Percentiles rank a stretch among this genome's conserved stretches.
phyloP scores from a whole-genome alignment of 2,797 vertebrate genomes.

The Halcyon badia region DNA sequence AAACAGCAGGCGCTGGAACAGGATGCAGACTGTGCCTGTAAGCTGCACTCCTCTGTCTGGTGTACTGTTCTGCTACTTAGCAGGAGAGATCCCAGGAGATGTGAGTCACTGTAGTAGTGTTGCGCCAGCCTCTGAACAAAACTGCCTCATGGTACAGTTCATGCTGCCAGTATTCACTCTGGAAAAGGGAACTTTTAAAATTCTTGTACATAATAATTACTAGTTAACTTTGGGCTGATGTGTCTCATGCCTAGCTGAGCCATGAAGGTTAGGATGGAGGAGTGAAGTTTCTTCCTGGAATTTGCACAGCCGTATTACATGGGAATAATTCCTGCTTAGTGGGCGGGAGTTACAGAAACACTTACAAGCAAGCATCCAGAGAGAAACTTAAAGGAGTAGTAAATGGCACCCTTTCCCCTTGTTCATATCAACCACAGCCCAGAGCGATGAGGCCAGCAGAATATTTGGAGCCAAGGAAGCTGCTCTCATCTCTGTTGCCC shows the following conservation, averaged over 20 bases:
- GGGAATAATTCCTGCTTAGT: neutral
- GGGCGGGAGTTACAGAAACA: rapidly evolving
- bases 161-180: neutral
- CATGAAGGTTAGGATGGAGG: neutral
- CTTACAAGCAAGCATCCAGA: neutral
- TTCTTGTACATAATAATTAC: neutral
- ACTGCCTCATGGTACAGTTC: neutral
- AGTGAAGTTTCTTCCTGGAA: neutral
- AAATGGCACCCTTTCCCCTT: neutral
- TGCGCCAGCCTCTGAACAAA: neutral
- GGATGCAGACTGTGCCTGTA: neutral
- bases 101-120: neutral
- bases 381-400: neutral
- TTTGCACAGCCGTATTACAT: neutral
- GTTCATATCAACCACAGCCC: neutral
- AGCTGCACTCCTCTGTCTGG: neutral
- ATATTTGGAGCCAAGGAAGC: neutral
- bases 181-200: neutral
- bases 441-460: neutral
- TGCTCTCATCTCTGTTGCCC: neutral
- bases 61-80: neutral
- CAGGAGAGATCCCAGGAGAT: neutral
- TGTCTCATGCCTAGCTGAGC: neutral
- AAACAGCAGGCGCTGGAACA: neutral
- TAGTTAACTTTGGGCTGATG: neutral